Base-by-base conservation (phyloP, 2,113 vertebrate species). In the Podarcis muralis region DNA sequence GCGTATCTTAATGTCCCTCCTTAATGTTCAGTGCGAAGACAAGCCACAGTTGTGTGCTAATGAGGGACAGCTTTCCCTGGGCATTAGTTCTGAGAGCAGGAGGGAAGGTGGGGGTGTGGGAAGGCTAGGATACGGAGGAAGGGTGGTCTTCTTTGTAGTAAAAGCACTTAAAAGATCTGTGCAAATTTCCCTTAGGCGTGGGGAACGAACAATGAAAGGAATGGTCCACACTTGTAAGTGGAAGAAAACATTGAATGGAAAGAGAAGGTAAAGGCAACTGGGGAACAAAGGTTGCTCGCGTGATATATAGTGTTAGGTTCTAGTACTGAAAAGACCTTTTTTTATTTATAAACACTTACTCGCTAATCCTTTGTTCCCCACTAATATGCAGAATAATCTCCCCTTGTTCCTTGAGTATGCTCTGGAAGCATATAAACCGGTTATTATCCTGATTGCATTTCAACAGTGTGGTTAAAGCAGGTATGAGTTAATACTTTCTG, bases 241-340 rank as follows among this genome's bases (percentile, higher is more conserved):
- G 79, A 35, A 32, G 40, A 7, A 53, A 6, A 30, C 13, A 15
- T 48, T 27, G 43, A 83, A 1, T 6, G 74, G 71, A 53, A 85
- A 86, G 57, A 65, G n/a, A 84, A 87, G 89, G 27, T 89, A 48
- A 57, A 87, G 89, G 40, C 48, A 74, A 30, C 90, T 94, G 80
- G 84, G 84, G 83, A 74, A 80, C n/a, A 86, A 86, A 25, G 32
- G 75, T 11, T 25, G 7, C 22, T 25, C 40, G 75, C 27, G 1
- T 43, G 43, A 77, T 12, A 43, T 40, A 40, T 3, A 43, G 20
- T 37, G 79, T 25, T 16, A 65, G 57, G 18, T 32, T 81, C 35
- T 32, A n/a, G 5, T 16, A 3, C 5, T 62, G 48, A 81, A 62
- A 59, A 62, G 3, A 62, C 18, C 48, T 23, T 25, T 23, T 23